Evolutionary conservation across 2,888 invertebrate species (phyloP).

Genomic region (Helicoverpa assulta): DNA sequence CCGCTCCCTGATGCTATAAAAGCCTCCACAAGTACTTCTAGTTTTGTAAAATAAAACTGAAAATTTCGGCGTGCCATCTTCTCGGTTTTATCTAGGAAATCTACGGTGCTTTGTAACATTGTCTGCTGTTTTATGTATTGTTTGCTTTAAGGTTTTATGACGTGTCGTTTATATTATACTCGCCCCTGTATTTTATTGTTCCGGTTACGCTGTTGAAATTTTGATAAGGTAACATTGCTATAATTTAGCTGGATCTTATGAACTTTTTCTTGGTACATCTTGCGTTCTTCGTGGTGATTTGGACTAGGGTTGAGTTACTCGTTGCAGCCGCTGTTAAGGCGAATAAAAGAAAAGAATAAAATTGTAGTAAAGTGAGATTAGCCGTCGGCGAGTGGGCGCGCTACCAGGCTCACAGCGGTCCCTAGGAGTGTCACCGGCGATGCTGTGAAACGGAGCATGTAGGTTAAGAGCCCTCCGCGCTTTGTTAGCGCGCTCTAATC

Average conservation of each 20-base stretch:
- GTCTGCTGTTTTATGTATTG: conserved; percentile 81
- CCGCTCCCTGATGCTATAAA: conserved; percentile 74
- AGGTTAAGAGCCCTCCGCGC: conserved; percentile 88
- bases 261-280: conserved; percentile 16
- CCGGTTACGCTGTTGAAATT: conserved; percentile 69
- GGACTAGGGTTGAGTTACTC: not conserved
- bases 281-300: not conserved
- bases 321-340: conserved; percentile 13
- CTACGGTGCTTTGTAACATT: conserved; percentile 75
- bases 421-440: conserved; percentile 81
- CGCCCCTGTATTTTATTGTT: conserved; percentile 73
- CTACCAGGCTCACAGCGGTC: conserved; percentile 80
- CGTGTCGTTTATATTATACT: conserved; percentile 74
- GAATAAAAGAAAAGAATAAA: conserved; percentile 57
- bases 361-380: conserved; percentile 73
- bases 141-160: conserved; percentile 76
- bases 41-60: conserved; percentile 81
- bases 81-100: conserved; percentile 76
- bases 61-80: conserved; percentile 73
- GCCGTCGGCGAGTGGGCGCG: conserved; percentile 71
- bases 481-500: conserved; percentile 90
- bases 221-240: conserved; percentile 66
- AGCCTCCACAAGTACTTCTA: conserved; percentile 72
- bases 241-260: conserved; percentile 53
- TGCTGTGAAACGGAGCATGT: conserved; percentile 89